Evolutionary conservation across 2,113 vertebrate genomes (phyloP).

Genomic region (Cheilinus undulatus): DNA sequence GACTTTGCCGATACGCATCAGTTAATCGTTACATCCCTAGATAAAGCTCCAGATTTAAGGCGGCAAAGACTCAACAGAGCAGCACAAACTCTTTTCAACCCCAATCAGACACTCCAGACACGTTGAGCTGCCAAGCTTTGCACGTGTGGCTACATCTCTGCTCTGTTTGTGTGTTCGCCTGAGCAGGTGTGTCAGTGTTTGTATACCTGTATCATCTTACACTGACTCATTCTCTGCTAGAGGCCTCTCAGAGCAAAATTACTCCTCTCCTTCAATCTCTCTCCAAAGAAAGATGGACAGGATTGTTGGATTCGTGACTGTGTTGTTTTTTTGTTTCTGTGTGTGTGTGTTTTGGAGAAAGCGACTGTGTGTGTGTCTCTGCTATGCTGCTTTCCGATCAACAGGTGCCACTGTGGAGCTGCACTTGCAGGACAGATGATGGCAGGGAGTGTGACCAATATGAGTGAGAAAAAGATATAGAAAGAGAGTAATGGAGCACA

Average conservation of each 20-base stretch:
- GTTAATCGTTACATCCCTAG: not conserved
- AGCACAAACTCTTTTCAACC: not conserved
- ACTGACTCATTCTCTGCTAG: constrained; percentile 32
- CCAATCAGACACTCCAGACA: constrained; percentile 8
- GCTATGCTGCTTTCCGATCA: constrained; percentile 71
- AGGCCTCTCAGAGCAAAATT: constrained; percentile 31
- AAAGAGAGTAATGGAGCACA: constrained; percentile 52
- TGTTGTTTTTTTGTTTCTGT: fast-evolving
- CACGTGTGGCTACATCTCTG: not conserved
- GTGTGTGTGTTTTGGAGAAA: not conserved
- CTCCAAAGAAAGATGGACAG: constrained; percentile 31
- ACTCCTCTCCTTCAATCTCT: constrained; percentile 24
- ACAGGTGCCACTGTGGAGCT: constrained; percentile 81
- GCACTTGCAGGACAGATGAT: constrained; percentile 28
- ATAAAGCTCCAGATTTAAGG: constrained; percentile 22
- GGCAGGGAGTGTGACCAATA: constrained; percentile 47
- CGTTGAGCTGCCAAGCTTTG: constrained; percentile 19
- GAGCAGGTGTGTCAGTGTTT: not conserved
- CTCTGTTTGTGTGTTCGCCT: not conserved
- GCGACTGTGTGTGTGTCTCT: constrained; percentile 3
- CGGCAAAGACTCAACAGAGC: constrained; percentile 16
- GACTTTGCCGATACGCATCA: constrained; percentile 19
- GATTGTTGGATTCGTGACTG: constrained; percentile 16
- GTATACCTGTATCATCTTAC: constrained; percentile 30
- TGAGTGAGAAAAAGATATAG: constrained; percentile 54